These are phyloP conservation scores for Nomada flava DNA, from an alignment of 2,888 invertebrate species.

Conservation along the genomic window DNA sequence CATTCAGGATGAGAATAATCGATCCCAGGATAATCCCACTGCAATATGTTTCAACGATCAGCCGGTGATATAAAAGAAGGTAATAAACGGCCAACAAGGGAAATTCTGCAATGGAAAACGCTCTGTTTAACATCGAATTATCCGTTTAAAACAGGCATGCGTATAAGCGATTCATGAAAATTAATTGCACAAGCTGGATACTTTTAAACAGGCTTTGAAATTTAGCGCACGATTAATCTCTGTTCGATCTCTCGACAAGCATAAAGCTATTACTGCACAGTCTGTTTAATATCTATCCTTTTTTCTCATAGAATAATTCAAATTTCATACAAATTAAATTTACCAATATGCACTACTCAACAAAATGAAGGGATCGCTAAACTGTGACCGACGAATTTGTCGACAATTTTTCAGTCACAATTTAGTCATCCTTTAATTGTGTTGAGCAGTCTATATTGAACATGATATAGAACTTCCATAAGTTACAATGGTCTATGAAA, in stretches of 20 bases:
- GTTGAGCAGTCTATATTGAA: no score
- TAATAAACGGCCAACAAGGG: background rate
- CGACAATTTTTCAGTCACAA: no score
- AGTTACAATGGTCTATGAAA: background rate
- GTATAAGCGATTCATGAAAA: slow-evolving; percentile 2
- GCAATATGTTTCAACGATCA: slow-evolving; percentile 25
- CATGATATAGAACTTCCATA: no score
- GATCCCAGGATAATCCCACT: slow-evolving; percentile 28
- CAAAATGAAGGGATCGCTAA: no score
- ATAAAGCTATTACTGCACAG: background rate
- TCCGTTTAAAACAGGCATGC: slow-evolving; percentile 9
- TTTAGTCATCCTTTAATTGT: no score
- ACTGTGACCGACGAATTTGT: no score
- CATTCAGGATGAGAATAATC: slow-evolving; percentile 14
- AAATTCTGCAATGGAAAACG: slow-evolving; percentile 19
- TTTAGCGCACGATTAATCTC: slow-evolving; percentile 32
- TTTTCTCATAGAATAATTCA: background rate
- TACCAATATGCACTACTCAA: no score
- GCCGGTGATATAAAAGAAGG: slow-evolving; percentile 8
- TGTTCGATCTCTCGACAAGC: background rate
- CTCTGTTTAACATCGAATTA: slow-evolving; percentile 49
- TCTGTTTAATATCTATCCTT: background rate
- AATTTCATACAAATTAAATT: no score
- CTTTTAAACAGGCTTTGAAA: slow-evolving; percentile 20
- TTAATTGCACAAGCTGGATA: slow-evolving; percentile 8